phyloP scores from a whole-genome alignment of 2,888 invertebrate species.

The Drosophila cognata region DNA sequence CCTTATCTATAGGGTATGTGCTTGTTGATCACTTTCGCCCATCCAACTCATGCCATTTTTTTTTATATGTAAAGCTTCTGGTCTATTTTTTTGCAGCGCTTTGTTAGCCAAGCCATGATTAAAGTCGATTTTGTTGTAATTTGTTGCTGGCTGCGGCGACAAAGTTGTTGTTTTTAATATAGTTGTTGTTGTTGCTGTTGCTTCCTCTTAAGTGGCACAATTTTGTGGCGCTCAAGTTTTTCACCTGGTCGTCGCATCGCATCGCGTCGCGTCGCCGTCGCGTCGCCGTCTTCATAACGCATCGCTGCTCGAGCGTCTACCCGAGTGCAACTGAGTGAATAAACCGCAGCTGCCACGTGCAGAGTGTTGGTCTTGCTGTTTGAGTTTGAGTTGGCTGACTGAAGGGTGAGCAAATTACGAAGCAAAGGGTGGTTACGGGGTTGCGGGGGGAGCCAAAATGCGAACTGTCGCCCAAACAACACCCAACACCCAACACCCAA shows the following conservation, averaged over 20 bases:
- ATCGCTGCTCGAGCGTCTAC: conserved; percentile 68
- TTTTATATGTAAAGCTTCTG: not conserved
- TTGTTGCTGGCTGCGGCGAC: conserved; percentile 51
- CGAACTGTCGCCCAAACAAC: conserved; percentile 4
- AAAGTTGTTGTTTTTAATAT: conserved; percentile 16
- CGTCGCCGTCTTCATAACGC: conserved; percentile 72
- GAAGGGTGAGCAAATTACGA: not conserved
- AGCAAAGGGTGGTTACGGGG: not conserved
- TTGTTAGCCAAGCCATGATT: conserved; percentile 70
- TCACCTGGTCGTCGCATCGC: conserved; percentile 37
- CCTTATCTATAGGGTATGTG: not conserved
- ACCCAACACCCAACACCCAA: not conserved
- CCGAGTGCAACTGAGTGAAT: conserved; percentile 75
- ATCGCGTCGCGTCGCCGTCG: conserved; percentile 10
- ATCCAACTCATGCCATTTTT: not conserved
- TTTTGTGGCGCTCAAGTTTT: conserved; percentile 64
- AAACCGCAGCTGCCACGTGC: conserved; percentile 64
- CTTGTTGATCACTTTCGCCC: not conserved
- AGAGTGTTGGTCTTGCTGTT: conserved; percentile 2
- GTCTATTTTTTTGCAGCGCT: conserved; percentile 18
- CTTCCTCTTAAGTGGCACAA: conserved; percentile 72
- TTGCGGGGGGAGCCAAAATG: conserved; percentile 40
- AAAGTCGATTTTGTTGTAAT: conserved; percentile 74
- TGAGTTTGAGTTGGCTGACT: not conserved
- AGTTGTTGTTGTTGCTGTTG: conserved; percentile 26